Percentiles rank a stretch among this genome's conserved stretches.
These are phyloP conservation scores for Allochrocebus solatus DNA, from an alignment of 2,797 vertebrate species.

Conservation along the genomic window DNA sequence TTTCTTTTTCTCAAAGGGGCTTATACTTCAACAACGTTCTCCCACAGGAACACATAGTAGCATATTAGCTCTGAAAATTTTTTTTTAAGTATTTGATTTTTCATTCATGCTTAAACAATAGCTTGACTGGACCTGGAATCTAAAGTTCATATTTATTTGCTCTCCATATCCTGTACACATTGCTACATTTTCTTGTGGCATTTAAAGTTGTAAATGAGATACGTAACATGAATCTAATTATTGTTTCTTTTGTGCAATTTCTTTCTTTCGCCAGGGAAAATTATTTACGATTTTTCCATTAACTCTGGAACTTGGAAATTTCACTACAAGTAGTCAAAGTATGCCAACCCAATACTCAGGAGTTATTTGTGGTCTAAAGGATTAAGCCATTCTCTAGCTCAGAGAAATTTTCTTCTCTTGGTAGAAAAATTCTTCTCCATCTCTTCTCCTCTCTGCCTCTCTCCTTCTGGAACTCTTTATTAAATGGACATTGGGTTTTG, in stretches of 20 bases:
- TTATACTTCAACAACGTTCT: not conserved
- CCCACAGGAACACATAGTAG: not conserved
- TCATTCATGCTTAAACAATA: not conserved
- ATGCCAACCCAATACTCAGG: no score
- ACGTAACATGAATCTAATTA: not conserved
- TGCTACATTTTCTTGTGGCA: not conserved
- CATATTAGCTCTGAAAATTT: not conserved
- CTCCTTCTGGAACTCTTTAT: not conserved
- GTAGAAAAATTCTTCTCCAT: not conserved
- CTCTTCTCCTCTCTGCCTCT: not conserved
- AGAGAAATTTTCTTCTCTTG: conserved; percentile 13
- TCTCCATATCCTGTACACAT: not conserved
- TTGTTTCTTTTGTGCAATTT: not conserved
- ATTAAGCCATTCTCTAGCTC: not conserved
- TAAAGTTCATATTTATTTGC: not conserved
- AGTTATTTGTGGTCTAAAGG: not conserved
- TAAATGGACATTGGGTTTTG: not conserved
- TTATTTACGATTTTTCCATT: not conserved
- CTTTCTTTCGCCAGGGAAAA: conserved; percentile 10
- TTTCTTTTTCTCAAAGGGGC: not conserved
- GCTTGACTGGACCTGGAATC: not conserved
- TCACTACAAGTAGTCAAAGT: not conserved
- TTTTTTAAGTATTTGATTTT: not conserved
- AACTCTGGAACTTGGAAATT: not conserved
- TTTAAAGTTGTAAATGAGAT: not conserved